Evolutionary conservation across 1,140 invertebrate species (phyloP), one percentile per base, ranked within the genome.

Genomic region (Ooceraea biroi): DNA sequence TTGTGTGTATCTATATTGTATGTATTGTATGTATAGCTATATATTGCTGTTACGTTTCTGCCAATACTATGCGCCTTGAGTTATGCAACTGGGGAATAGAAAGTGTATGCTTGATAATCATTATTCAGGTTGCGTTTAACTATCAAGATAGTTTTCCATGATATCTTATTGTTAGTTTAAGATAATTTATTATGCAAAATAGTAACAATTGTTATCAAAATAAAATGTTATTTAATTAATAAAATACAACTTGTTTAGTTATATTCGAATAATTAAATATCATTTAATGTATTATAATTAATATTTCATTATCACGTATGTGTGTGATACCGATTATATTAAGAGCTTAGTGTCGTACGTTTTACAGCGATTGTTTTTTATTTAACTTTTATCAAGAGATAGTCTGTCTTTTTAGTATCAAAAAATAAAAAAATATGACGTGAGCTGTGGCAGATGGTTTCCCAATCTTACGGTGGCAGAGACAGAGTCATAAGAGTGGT

Each of bases 81-180:
- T 30, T 65, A 76, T 65, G 57, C 60, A 65, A 76, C 27, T 46
- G 1, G 11, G 1, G 48, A 3, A 14, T 19, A 0, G 48, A 14
- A 0, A 27, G 19, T 14, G 58, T 65, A 76, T 17, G 5, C 8
- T 2, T 60, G 44, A 27, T 50, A 17, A 76, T 36, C 60, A 19
- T 76, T 50, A 25, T 8, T 17, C 27, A 76, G 73, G 73, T 22
- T 30, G 10, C n/a, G 1, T 52, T 50, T 71, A 71, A 1, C 19
- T 60, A 41, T 14, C n/a, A n/a, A 30, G 11, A 52, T 10, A 68
- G 8, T 60, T 57, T n/a, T 73, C 8, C 58, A 1, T 58, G 55
- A 41, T 71, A 22, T 0, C n/a, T n/a, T n/a, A n/a, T n/a, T n/a
- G 41, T 50, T 68, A 0, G 36, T 55, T 8, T 27, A 27, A 8